Conservation (phyloP, 2,113 vertebrate species). For the Uropsilus gracilis region DNA sequence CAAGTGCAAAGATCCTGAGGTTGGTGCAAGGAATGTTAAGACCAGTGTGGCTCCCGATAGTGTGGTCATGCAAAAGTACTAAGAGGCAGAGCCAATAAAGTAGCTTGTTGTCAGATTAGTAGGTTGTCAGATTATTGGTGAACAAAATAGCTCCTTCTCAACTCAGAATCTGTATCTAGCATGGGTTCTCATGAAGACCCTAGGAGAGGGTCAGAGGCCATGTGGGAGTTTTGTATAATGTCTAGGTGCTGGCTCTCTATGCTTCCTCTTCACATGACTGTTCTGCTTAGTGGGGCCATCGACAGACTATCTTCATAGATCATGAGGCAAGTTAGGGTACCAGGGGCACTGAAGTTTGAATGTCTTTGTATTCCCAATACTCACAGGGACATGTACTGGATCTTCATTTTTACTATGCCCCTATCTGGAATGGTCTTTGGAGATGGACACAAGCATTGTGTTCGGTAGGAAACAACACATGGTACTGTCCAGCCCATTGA, state of each 20-base stretch:
- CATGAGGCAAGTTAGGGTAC: not conserved
- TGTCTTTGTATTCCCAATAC: not conserved
- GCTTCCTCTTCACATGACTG: not conserved
- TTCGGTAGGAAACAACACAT: not conserved
- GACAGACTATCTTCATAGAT: not conserved
- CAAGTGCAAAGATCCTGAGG: not conserved
- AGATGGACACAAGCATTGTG: not conserved
- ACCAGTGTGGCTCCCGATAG: not conserved
- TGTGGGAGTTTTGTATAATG: not conserved
- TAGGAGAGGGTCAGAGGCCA: not conserved
- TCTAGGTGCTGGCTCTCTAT: not conserved
- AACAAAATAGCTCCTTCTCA: not conserved
- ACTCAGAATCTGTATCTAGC: not conserved
- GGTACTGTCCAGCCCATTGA: not conserved
- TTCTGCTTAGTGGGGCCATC: not conserved
- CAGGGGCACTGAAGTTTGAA: not conserved
- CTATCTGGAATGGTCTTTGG: not conserved
- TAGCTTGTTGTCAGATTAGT: not conserved
- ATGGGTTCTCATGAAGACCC: not conserved
- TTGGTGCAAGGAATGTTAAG: not conserved
- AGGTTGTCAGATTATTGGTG: too few relatives aligned
- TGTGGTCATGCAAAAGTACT: not conserved
- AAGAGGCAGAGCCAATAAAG: not conserved
- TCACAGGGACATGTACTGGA: not conserved
- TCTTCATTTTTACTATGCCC: not conserved